Percentiles rank a stretch among this genome's conserved stretches.
Conservation (phyloP, 2,797 vertebrate genomes). For the Helostoma temminkii region DNA sequence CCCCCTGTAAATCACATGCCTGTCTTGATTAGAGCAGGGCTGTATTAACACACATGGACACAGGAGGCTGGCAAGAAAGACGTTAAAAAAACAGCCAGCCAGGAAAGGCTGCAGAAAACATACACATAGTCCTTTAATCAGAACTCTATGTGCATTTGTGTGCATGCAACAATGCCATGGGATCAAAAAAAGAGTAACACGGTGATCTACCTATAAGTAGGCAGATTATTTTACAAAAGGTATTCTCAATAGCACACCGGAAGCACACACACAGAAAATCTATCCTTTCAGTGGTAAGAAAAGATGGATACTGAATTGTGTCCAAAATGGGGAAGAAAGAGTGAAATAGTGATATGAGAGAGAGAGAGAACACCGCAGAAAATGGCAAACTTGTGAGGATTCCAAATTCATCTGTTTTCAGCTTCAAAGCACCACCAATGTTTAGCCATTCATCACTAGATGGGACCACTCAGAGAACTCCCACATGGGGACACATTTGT, state of each 20-base stretch:
- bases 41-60: conserved; percentile 76
- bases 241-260: conserved; percentile 24
- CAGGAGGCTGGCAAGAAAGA: conserved; percentile 54
- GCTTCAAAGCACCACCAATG: conserved; percentile 66
- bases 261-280: conserved; percentile 41
- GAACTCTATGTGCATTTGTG: conserved; percentile 28
- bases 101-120: conserved; percentile 38
- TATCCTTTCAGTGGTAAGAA: conserved; percentile 28
- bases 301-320: conserved; percentile 22
- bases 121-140: conserved; percentile 58
- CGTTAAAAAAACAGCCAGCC: conserved; percentile 62
- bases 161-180: not conserved
- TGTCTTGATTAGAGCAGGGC: conserved; percentile 68
- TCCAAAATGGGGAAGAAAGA: conserved; percentile 11
- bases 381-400: conserved; percentile 43
- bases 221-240: conserved; percentile 44
- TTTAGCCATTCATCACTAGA: conserved; percentile 67
- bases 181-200: conserved; percentile 33
- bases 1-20: conserved; percentile 70
- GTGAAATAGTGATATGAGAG: not conserved
- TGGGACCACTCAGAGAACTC: conserved; percentile 63
- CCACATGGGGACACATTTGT: conserved; percentile 68
- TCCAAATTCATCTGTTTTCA: conserved; percentile 57
- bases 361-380: conserved; percentile 27
- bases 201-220: conserved; percentile 27